A percentile compares a stretch with the other conserved stretches of the same genome.
phyloP scores from a whole-genome alignment of 2,888 invertebrate species.

The Vannuccia rotundouncinata region DNA sequence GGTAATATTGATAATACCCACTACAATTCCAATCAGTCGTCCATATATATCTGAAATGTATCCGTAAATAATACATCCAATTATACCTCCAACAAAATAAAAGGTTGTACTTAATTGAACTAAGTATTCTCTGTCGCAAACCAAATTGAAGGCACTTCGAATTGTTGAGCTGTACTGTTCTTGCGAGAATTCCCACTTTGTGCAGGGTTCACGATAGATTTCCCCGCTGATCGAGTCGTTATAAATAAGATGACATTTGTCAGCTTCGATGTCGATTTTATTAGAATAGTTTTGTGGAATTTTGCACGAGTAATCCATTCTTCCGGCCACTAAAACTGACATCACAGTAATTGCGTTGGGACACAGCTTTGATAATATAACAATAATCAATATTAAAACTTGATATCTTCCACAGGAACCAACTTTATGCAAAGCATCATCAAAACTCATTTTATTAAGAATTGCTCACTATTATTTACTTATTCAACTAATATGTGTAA shows the following conservation, averaged over 20 bases:
- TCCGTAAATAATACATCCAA: slow-evolving; percentile 46
- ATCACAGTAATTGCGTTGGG: slow-evolving; percentile 9
- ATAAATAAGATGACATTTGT: slow-evolving; percentile 5
- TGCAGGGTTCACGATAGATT: background rate
- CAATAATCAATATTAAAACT: background rate
- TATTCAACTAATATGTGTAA: no score
- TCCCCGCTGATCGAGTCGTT: background rate
- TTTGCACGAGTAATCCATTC: slow-evolving; percentile 12
- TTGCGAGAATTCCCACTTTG: slow-evolving; percentile 4
- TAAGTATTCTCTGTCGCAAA: slow-evolving; percentile 44
- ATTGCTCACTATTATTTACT: no score
- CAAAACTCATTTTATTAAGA: slow-evolving; percentile 32
- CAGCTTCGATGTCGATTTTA: background rate
- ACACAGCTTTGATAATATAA: slow-evolving; percentile 20
- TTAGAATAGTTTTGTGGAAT: background rate
- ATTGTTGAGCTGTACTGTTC: background rate
- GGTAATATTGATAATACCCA: background rate
- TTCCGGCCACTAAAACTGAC: slow-evolving; percentile 18
- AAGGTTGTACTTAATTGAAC: slow-evolving; percentile 44
- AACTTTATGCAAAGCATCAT: background rate
- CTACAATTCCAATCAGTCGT: slow-evolving; percentile 1
- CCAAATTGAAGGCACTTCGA: slow-evolving; percentile 41
- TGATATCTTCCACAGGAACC: background rate
- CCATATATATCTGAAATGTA: slow-evolving; percentile 45
- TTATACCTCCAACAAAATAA: slow-evolving; percentile 46